Evolutionary conservation across 2,888 invertebrate species (phyloP), one percentile per base, ranked within the genome.

Genomic region (Smittia aterrima): DNA sequence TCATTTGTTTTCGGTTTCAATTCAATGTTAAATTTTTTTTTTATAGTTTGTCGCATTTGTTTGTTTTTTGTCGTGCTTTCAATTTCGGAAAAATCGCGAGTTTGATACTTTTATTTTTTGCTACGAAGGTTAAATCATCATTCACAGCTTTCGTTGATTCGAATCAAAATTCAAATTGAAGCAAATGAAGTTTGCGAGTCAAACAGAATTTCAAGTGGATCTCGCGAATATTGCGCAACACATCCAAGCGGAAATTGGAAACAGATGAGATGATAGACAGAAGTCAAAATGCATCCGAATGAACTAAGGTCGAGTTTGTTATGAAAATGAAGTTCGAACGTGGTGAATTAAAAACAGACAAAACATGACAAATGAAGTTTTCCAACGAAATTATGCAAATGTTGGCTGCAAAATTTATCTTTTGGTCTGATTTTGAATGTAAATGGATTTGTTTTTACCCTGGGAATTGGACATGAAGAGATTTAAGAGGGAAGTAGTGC

Each of bases 381-480:
- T 16, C 2, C 11, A 47, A 47, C 16, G 47, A 47, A 47, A 47
- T n/a, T 47, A 47, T 47, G 47, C 47, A 47, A 47, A 11, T 6
- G 3, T 32, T 32, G 32, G 16, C 47, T 47, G 47, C 47, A 47
- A 16, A 47, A 32, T 38, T 38, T 38, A 38, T 38, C n/a, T 47
- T 47, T 32, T 41, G 47, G 25, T 54, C 32, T 70, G 47, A n/a
- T 40, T 38, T 40, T 67, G 18, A 22, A 38, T 40, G 18, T 68
- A 16, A 66, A 25, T 72, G 18, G 11, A 62, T 25, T 58, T 24
- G 38, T 6, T 85, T 85, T 87, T 94, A 89, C 93, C 94, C 90
- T 93, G 94, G 86, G 94, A 93, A 87, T 93, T 94, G 85, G 94
- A 93, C 87, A 94, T 93, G 88, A 95, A 95, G 86, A 95, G 89